Evolutionary conservation across 2,888 invertebrate species (phyloP).

Genomic region (Drosophila mercatorum): DNA sequence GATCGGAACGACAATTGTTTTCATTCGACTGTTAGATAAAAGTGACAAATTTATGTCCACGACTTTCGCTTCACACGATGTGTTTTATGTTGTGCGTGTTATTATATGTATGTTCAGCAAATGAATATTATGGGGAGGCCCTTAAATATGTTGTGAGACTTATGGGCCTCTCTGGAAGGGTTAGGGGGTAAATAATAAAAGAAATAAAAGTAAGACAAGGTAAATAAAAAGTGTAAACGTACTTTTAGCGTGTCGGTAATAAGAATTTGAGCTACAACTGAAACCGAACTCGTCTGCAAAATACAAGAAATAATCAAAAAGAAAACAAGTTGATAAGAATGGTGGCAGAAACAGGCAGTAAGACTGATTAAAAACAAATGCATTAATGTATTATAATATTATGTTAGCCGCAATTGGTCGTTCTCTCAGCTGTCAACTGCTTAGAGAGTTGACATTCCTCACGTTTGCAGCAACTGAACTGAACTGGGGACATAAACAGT

Average conservation of each 20-base stretch:
- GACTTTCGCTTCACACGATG: conserved; percentile 28
- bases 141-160: conserved; percentile 29
- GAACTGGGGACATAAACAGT: neutral
- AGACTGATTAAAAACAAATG: conserved; percentile 28
- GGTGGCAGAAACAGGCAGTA: conserved; percentile 25
- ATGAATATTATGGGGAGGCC: conserved; percentile 39
- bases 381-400: conserved; percentile 23
- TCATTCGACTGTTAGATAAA: conserved; percentile 61
- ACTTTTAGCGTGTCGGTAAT: conserved; percentile 75
- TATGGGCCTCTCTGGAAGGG: conserved; percentile 21
- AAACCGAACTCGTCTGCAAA: conserved; percentile 70
- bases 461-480: too few relatives aligned
- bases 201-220: conserved; percentile 23
- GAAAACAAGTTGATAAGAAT: conserved; percentile 34
- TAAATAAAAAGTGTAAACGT: conserved; percentile 52
- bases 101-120: conserved; percentile 36
- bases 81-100: conserved; percentile 20
- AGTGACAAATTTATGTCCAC: conserved; percentile 46
- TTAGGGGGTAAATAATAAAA: conserved; percentile 15
- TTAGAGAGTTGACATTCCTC: neutral
- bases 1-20: conserved; percentile 29
- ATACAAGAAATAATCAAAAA: conserved; percentile 46
- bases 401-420: neutral
- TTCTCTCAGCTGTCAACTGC: conserved; percentile 4
- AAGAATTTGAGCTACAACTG: conserved; percentile 78